phyloP scores from a whole-genome alignment of 2,888 invertebrate species.

The Hemaris fuciformis region DNA sequence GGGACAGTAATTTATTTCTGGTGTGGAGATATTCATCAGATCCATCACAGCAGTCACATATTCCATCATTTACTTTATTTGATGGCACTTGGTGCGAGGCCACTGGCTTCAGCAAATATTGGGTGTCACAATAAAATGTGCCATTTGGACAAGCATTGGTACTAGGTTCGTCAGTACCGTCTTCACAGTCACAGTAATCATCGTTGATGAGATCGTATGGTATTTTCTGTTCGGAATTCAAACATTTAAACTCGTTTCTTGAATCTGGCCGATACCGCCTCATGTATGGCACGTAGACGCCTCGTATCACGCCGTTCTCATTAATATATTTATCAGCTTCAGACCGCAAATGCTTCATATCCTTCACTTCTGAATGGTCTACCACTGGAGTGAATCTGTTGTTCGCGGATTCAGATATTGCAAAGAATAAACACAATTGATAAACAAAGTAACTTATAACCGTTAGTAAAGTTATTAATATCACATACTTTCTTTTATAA shows the following conservation, averaged over 20 bases:
- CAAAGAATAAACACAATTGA: constrained; percentile 69
- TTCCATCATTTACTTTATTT: constrained; percentile 94
- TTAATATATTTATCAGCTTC: constrained; percentile 66
- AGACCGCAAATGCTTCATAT: constrained; percentile 51
- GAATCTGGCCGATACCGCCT: constrained; percentile 62
- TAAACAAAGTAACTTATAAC: constrained; percentile 64
- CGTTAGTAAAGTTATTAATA: constrained; percentile 57
- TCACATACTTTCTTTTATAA: constrained; percentile 70
- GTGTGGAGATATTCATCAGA: constrained; percentile 88
- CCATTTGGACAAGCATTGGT: constrained; percentile 94
- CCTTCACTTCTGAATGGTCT: constrained; percentile 45
- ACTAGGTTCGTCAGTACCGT: constrained; percentile 90
- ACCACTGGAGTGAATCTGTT: constrained; percentile 49
- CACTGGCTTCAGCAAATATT: constrained; percentile 66
- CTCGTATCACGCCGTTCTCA: constrained; percentile 64
- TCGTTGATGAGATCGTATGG: constrained; percentile 84
- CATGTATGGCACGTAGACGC: constrained; percentile 59
- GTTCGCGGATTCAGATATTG: constrained; percentile 54
- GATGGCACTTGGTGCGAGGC: constrained; percentile 82
- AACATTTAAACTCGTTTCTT: constrained; percentile 68
- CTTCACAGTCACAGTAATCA: constrained; percentile 93
- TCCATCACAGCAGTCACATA: constrained; percentile 97
- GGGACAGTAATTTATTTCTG: constrained; percentile 52
- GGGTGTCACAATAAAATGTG: constrained; percentile 88
- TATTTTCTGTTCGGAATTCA: constrained; percentile 56